Percentiles rank a stretch among this genome's conserved stretches.
These are phyloP conservation scores for Deroptyus accipitrinus DNA, from an alignment of 2,113 vertebrate species.

Conservation along the genomic window DNA sequence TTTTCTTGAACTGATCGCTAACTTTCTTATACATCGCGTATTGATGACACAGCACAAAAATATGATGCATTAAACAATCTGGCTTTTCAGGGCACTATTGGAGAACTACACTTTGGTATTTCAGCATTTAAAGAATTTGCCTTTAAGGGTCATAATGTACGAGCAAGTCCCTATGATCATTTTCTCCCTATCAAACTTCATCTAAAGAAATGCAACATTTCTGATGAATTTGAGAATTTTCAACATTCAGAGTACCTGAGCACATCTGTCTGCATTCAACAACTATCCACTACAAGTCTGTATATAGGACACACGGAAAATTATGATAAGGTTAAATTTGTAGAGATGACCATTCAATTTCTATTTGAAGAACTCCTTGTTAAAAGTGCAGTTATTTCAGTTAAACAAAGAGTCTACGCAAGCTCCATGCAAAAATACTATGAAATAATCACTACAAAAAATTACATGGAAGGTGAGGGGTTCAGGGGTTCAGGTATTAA, in stretches of 20 bases:
- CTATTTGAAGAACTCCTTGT: neutral
- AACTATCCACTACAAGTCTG: neutral
- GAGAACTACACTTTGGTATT: neutral
- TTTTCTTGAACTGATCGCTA: neutral
- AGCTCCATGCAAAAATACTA: neutral
- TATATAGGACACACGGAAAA: neutral
- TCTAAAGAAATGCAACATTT: neutral
- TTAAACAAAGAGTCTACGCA: neutral
- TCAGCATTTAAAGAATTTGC: neutral
- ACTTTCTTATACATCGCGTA: neutral
- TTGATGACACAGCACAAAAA: neutral
- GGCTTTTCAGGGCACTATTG: neutral
- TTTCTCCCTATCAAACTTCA: neutral
- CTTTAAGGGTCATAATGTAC: neutral
- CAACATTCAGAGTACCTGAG: neutral
- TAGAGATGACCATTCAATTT: neutral
- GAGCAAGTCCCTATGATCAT: neutral
- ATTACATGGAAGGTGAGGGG: neutral
- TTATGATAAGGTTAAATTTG: neutral
- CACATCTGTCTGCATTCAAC: neutral
- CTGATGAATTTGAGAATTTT: neutral
- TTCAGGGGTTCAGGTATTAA: neutral
- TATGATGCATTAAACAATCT: neutral
- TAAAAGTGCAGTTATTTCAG: neutral
- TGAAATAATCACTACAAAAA: neutral